Conservation (phyloP, 1,140 invertebrate genomes). For the Bicyclus anynana region DNA sequence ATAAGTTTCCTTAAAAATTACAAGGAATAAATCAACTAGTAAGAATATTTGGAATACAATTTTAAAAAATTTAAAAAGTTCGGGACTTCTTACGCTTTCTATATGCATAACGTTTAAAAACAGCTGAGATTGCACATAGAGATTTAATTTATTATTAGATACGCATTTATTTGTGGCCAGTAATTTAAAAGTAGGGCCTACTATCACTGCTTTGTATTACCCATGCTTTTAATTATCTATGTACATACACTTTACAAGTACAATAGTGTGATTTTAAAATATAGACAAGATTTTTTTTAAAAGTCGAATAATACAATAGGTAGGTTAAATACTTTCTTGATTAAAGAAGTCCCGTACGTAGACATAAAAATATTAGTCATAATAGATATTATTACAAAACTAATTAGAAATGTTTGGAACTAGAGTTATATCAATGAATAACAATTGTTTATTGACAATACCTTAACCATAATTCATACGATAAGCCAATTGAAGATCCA, state of each 20-base stretch:
- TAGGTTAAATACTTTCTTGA: too few relatives aligned
- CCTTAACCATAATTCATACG: constrained; percentile 15
- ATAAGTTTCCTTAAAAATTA: constrained; percentile 36
- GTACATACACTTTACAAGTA: too few relatives aligned
- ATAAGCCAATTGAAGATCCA: constrained; percentile 53
- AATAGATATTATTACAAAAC: not conserved
- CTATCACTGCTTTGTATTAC: too few relatives aligned
- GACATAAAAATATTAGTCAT: not conserved
- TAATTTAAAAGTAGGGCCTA: too few relatives aligned
- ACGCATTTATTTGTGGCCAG: too few relatives aligned
- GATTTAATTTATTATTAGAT: too few relatives aligned
- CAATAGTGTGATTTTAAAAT: too few relatives aligned
- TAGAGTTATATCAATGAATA: not conserved
- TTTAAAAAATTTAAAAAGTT: not conserved
- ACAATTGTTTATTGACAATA: not conserved
- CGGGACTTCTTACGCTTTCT: not conserved
- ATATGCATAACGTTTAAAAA: too few relatives aligned
- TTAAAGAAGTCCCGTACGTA: not conserved
- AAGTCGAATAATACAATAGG: too few relatives aligned
- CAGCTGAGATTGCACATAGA: too few relatives aligned
- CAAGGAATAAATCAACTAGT: constrained; percentile 33
- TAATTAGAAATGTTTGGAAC: not conserved
- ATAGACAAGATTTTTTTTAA: too few relatives aligned
- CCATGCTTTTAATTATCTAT: too few relatives aligned
- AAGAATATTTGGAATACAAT: constrained; percentile 41